phyloP scores from a whole-genome alignment of 2,888 invertebrate species.

The Diabrotica balteata region DNA sequence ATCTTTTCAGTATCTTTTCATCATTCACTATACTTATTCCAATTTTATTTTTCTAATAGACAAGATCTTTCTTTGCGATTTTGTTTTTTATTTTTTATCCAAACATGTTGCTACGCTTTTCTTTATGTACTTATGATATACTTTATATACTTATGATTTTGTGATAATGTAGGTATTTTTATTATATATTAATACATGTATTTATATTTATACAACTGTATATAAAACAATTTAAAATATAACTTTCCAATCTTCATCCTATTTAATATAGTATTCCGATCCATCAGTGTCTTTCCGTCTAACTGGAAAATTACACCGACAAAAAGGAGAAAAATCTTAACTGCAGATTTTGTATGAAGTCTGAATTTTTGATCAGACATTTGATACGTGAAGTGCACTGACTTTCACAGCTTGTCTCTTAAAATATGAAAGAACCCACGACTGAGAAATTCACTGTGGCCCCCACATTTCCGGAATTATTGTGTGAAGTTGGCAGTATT shows the following conservation, averaged over 20 bases:
- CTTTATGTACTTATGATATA: too few species aligned
- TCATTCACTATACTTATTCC: too few species aligned
- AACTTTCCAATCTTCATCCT: background rate
- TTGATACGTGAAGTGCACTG: slow-evolving; percentile 32
- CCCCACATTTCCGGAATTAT: slow-evolving; percentile 40
- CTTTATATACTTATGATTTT: too few species aligned
- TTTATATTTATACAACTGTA: too few species aligned
- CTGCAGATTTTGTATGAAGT: slow-evolving; percentile 20
- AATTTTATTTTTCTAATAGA: too few species aligned
- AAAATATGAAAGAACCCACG: slow-evolving; percentile 30
- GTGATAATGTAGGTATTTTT: too few species aligned
- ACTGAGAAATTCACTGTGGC: slow-evolving; percentile 34
- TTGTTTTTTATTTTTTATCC: too few species aligned
- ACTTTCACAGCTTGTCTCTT: slow-evolving; percentile 16
- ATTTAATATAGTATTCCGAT: slow-evolving; percentile 19
- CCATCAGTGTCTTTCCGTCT: slow-evolving; percentile 19
- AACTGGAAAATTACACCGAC: slow-evolving; percentile 22
- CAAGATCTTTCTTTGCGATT: too few species aligned
- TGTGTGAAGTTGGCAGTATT: slow-evolving; percentile 35
- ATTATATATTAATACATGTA: too few species aligned
- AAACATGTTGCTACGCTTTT: too few species aligned
- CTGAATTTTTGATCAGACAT: slow-evolving; percentile 34
- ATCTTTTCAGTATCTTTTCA: too few species aligned
- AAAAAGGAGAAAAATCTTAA: slow-evolving; percentile 22
- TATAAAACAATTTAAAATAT: too few species aligned